phyloP scores from a whole-genome alignment of 92 coral and sea anemone genomes.

The Parazoanthus darwini region DNA sequence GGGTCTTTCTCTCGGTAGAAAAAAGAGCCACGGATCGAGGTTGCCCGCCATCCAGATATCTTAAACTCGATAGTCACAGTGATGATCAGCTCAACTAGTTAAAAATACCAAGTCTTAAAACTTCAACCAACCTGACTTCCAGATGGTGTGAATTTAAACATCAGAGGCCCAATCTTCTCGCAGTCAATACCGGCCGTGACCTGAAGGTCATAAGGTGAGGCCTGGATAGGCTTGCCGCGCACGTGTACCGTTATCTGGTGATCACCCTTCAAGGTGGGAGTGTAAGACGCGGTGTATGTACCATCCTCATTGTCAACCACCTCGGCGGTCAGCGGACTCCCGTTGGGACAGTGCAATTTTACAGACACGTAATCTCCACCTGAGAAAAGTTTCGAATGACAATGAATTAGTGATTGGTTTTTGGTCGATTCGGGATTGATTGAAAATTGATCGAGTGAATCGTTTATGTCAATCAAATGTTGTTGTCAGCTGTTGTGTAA shows the following conservation, averaged over 20 bases:
- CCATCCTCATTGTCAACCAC: slow-evolving; percentile 71
- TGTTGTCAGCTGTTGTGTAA: no score
- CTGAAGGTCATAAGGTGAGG: slow-evolving; percentile 80
- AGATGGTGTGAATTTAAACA: slow-evolving; percentile 61
- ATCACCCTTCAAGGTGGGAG: slow-evolving; percentile 79
- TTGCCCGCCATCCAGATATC: no score
- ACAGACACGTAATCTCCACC: slow-evolving; percentile 79
- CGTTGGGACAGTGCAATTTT: slow-evolving; percentile 75
- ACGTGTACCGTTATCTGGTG: slow-evolving; percentile 76
- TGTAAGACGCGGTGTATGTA: slow-evolving; percentile 66
- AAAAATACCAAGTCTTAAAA: not conserved
- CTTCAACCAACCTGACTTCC: slow-evolving; percentile 29
- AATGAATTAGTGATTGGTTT: no score
- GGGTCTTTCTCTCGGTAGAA: no score
- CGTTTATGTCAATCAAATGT: no score
- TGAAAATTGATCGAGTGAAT: no score
- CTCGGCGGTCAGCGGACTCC: slow-evolving; percentile 75
- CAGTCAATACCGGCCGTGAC: slow-evolving; percentile 87
- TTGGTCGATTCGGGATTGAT: no score
- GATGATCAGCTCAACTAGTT: no score
- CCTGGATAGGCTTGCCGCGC: slow-evolving; percentile 83
- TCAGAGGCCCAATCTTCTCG: slow-evolving; percentile 72
- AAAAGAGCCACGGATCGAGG: no score
- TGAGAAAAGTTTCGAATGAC: slow-evolving; percentile 4
- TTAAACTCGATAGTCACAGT: no score